A percentile compares a stretch with the other conserved stretches of the same genome.
phyloP scores from a whole-genome alignment of 2,888 invertebrate species.

The Chloromyia formosa region DNA sequence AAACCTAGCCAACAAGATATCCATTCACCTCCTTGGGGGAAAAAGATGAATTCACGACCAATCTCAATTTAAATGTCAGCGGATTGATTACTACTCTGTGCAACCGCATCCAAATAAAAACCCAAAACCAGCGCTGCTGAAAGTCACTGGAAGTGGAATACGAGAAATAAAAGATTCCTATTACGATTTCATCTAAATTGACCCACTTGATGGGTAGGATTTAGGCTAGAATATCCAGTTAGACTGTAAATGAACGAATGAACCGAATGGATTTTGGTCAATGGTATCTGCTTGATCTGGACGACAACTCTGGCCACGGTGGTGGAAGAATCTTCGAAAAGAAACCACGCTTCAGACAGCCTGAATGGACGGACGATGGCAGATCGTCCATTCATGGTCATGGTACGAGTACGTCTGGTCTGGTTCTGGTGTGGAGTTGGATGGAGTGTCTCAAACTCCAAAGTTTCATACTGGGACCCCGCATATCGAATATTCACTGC shows the following conservation, averaged over 20 bases:
- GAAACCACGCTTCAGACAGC: constrained; percentile 26
- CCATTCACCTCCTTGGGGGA: background rate
- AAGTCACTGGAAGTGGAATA: background rate
- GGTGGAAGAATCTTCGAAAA: background rate
- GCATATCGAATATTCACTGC: constrained; percentile 3
- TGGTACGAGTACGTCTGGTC: background rate
- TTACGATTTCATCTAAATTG: constrained; percentile 19
- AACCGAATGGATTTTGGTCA: background rate
- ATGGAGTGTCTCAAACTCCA: constrained; percentile 9
- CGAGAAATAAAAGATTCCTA: background rate
- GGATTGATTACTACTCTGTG: constrained; percentile 9
- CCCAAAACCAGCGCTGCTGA: background rate
- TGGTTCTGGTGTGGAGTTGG: no score
- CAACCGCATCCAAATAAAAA: constrained; percentile 10
- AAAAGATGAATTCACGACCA: constrained; percentile 26
- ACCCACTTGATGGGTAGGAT: background rate
- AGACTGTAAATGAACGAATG: constrained; percentile 12
- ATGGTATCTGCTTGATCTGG: background rate
- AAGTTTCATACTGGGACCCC: background rate
- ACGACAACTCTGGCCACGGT: background rate
- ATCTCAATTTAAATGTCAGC: constrained; percentile 40
- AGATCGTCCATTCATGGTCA: constrained; percentile 3
- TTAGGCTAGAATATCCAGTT: constrained; percentile 11
- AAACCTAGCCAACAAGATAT: no score
- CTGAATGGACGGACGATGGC: background rate